Base-by-base conservation (phyloP, 2,113 vertebrate genomes). In the Rhinoptilus africanus region DNA sequence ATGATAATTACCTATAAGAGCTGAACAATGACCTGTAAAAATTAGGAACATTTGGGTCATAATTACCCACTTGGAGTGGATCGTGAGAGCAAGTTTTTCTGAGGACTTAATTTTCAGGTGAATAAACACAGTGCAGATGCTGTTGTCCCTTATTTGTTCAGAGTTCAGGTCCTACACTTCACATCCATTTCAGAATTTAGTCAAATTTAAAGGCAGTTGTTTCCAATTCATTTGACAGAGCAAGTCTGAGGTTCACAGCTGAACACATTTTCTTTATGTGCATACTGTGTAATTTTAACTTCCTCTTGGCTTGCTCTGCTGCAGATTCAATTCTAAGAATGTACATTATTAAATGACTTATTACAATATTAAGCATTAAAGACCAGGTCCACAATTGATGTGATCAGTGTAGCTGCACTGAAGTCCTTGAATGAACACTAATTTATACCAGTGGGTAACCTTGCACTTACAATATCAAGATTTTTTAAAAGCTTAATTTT, bases 41-140 rank as follows among this genome's bases (percentile, higher is more conserved):
- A 88, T 60, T 34, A 78, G 43, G 28, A 93, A 80, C 8, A 64
- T 56, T 85, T 72, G n/a, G 14, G 34, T 16, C 53, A 78, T 39
- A 82, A 76, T 75, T 64, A 53, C 5, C 16, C 27, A 75, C 47
- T 89, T 82, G 24, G 21, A 85, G 68, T 3, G 88, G 22, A 43
- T 35, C 39, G 10, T 1, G 1, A 93, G 8, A 86, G 9, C 27
- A 50, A 22, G 12, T 23, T 78, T 73, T 90, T 59, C 47, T 77
- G 35, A 73, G 19, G 59, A 80, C 14, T 27, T 28, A 45, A 2
- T 26, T 86, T 22, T 66, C 47, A n/a, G 28, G 28, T 85, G 53
- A 85, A 82, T 53, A 30, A 8, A 68, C 19, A 37, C 0, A 0
- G 39, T 78, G 43, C 4, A 5, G 89, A 56, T 14, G 37, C 2